Conservation (phyloP, 1,140 invertebrate species). For the Diorhabda carinulata region DNA sequence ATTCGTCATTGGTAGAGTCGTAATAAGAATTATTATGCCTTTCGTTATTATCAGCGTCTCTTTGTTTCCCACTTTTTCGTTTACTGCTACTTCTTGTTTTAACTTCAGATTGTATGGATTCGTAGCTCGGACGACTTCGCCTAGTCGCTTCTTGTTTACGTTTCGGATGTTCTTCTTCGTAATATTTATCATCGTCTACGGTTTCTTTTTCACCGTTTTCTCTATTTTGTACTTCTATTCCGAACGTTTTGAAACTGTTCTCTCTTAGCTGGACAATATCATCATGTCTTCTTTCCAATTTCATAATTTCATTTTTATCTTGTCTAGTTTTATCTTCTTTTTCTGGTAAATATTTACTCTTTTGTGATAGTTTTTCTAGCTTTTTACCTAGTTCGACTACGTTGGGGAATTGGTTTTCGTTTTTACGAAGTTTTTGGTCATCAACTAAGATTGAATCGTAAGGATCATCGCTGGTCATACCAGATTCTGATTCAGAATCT, state of each 20-base stretch:
- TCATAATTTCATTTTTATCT: conserved; percentile 35
- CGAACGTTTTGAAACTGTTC: conserved; percentile 43
- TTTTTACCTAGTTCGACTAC: conserved; percentile 50
- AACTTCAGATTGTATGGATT: conserved; percentile 43
- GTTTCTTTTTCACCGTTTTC: conserved; percentile 46
- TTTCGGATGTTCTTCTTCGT: conserved; percentile 47
- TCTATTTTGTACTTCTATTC: conserved; percentile 39
- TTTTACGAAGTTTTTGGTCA: conserved; percentile 54
- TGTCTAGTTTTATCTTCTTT: conserved; percentile 33
- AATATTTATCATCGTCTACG: conserved; percentile 49
- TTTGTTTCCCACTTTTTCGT: conserved; percentile 38
- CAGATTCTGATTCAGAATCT: conserved; percentile 53
- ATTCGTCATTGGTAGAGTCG: conserved; percentile 58
- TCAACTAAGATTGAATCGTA: conserved; percentile 71
- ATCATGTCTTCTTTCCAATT: conserved; percentile 29
- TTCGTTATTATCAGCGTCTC: conserved; percentile 41
- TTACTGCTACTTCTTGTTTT: conserved; percentile 48
- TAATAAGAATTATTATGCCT: conserved; percentile 43
- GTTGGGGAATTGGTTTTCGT: conserved; percentile 41
- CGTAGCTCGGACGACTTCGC: conserved; percentile 45
- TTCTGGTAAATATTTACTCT: conserved; percentile 46
- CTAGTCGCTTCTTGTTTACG: conserved; percentile 39
- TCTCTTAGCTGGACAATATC: conserved; percentile 34
- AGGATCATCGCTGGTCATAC: conserved; percentile 65
- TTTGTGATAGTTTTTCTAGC: conserved; percentile 50